These are phyloP conservation scores for Benitochromis conjunctus DNA, from an alignment of 2,113 vertebrate species.

Conservation along the genomic window DNA sequence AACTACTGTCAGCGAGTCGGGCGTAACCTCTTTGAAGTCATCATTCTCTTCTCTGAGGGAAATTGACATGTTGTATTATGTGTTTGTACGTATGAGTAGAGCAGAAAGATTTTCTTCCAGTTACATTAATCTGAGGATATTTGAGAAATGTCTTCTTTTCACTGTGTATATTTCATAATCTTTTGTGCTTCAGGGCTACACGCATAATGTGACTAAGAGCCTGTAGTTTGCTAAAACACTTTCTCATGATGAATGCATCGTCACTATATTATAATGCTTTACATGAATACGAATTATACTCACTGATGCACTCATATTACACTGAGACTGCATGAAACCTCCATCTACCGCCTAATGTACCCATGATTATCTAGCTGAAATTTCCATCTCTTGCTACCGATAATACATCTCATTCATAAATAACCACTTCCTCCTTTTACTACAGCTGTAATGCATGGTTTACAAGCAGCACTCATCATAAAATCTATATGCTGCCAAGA, in stretches of 20 bases:
- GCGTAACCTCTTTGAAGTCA: conserved; percentile 45
- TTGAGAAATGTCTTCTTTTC: not conserved
- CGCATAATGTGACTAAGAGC: not conserved
- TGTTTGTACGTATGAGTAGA: not conserved
- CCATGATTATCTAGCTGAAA: not conserved
- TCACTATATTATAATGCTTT: not conserved
- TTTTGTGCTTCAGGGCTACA: not conserved
- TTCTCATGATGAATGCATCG: not conserved
- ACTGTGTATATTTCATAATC: not conserved
- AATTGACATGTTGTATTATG: not conserved
- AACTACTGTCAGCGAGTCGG: not conserved
- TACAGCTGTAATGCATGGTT: conserved; percentile 30
- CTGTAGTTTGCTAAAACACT: not conserved
- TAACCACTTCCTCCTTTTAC: conserved; percentile 60
- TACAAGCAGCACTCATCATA: conserved; percentile 54
- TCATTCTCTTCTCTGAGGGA: not conserved
- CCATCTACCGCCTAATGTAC: conserved; percentile 21
- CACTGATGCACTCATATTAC: not conserved
- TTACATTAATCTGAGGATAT: not conserved
- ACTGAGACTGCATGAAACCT: not conserved
- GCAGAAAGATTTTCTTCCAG: not conserved
- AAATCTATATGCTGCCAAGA: conserved; percentile 46
- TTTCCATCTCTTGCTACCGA: conserved; percentile 19
- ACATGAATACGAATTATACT: not conserved
- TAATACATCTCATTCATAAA: conserved; percentile 60